These are phyloP conservation scores for Anolis apletophallus DNA, from an alignment of 2,797 vertebrate species.

Conservation along the genomic window DNA sequence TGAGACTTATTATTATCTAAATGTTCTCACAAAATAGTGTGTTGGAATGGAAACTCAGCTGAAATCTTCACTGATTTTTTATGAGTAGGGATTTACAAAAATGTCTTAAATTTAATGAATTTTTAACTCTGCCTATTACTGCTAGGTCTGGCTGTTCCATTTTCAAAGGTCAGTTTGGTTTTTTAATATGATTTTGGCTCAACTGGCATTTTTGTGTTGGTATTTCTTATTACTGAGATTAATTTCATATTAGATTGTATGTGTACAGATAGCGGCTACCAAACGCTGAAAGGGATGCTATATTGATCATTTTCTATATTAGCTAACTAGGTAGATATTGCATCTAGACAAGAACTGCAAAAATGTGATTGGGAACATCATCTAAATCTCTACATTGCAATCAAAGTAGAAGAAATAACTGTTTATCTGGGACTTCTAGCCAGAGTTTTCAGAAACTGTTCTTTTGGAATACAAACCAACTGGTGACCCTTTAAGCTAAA, in stretches of 20 bases:
- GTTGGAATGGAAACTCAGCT: conserved; percentile 18
- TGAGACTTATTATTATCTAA: background rate
- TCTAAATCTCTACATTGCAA: background rate
- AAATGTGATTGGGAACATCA: background rate
- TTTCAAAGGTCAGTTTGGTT: conserved; percentile 16
- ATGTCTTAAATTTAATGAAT: conserved; percentile 5
- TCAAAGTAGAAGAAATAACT: background rate
- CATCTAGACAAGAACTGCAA: background rate
- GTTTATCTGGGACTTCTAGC: background rate
- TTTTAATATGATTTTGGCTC: conserved; percentile 9
- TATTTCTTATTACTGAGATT: conserved; percentile 27
- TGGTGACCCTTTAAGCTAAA: too few species aligned
- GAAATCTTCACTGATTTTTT: conserved; percentile 30
- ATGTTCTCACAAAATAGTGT: conserved; percentile 18
- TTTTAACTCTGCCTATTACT: conserved; percentile 5
- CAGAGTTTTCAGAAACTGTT: too few species aligned
- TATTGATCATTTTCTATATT: background rate
- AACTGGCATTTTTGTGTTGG: conserved; percentile 1
- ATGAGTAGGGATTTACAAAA: conserved; percentile 20
- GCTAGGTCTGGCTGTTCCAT: background rate
- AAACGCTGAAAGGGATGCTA: background rate
- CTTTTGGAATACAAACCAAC: too few species aligned
- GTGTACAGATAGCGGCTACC: background rate
- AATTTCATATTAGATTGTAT: background rate
- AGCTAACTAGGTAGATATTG: too few species aligned